Percentiles rank a stretch among this genome's conserved stretches.
Conservation (phyloP, 2,888 invertebrate genomes). For the Fragum sueziense region DNA sequence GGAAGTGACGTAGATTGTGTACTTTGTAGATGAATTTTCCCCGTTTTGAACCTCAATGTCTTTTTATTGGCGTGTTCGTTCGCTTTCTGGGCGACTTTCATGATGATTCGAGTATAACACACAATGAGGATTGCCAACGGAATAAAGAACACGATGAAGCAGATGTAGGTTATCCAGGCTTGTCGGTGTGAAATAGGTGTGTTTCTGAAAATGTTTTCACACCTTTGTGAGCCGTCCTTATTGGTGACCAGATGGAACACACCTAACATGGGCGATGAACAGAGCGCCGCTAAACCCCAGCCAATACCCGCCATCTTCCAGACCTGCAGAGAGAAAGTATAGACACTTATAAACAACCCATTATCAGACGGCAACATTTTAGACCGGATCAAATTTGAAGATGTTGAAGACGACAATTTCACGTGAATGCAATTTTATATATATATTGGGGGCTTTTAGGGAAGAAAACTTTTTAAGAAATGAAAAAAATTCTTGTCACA, state of each 20-base stretch:
- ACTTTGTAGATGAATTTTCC: constrained; percentile 76
- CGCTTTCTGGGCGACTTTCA: constrained; percentile 79
- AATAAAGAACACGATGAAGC: constrained; percentile 76
- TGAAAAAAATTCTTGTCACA: background rate
- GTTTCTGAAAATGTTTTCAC: constrained; percentile 78
- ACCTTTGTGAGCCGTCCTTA: constrained; percentile 65
- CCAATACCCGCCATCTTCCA: constrained; percentile 73
- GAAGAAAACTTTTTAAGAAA: background rate
- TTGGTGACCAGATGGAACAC: constrained; percentile 71
- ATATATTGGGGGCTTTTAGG: no score
- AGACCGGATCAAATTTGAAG: no score
- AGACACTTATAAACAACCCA: no score
- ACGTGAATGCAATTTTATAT: no score
- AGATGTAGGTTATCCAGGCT: constrained; percentile 72
- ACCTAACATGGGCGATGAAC: constrained; percentile 76
- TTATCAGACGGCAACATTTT: no score
- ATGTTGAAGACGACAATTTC: no score
- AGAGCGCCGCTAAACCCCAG: constrained; percentile 73
- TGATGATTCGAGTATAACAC: constrained; percentile 79
- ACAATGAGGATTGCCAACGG: constrained; percentile 76
- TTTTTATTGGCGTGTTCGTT: constrained; percentile 55
- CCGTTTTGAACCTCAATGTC: constrained; percentile 41
- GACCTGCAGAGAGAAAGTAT: constrained; percentile 48
- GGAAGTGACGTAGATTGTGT: constrained; percentile 79
- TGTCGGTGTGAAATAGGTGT: constrained; percentile 71